Percentiles rank a stretch among this genome's conserved stretches.
Conservation (phyloP, 2,888 invertebrate genomes). For the Trichogramma dendrolimi region DNA sequence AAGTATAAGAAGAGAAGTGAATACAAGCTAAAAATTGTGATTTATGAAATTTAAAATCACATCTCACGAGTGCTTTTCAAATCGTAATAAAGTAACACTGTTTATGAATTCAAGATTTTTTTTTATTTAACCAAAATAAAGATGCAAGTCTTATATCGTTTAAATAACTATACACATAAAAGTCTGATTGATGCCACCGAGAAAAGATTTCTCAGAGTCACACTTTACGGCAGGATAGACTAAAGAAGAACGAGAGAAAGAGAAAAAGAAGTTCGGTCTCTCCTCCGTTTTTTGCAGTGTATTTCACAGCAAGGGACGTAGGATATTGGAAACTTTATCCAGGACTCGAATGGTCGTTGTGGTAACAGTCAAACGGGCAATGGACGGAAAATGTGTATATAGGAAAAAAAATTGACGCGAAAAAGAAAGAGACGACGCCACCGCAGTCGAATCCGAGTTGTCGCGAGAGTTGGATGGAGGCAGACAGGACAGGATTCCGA, state of each 20-base stretch:
- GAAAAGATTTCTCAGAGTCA: conserved; percentile 25
- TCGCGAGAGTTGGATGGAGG: not conserved
- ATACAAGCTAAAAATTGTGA: too few relatives aligned
- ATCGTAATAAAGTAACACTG: too few relatives aligned
- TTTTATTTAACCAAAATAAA: too few relatives aligned
- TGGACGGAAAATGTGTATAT: conserved; percentile 19
- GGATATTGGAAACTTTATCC: conserved; percentile 44
- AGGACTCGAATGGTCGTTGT: conserved; percentile 26
- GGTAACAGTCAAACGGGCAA: conserved; percentile 21
- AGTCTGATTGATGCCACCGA: conserved; percentile 15
- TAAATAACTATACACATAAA: too few relatives aligned
- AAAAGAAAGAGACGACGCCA: conserved; percentile 13
- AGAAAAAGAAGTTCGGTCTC: conserved; percentile 11
- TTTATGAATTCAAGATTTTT: too few relatives aligned
- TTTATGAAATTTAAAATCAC: too few relatives aligned
- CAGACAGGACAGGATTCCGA: not conserved
- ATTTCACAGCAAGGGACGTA: conserved; percentile 6
- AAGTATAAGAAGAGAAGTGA: too few relatives aligned
- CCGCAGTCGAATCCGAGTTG: conserved; percentile 2
- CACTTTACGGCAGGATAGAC: not conserved
- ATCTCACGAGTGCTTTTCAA: too few relatives aligned
- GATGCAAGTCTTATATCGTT: too few relatives aligned
- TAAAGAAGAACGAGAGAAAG: not conserved
- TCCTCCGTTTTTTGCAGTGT: conserved; percentile 11
- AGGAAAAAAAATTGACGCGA: conserved; percentile 17